A percentile compares a stretch with the other conserved stretches of the same genome.
phyloP scores from a whole-genome alignment of 30 jellyfish, hydroid and myxozoan genomes.

The Phacellophora camtschatica region DNA sequence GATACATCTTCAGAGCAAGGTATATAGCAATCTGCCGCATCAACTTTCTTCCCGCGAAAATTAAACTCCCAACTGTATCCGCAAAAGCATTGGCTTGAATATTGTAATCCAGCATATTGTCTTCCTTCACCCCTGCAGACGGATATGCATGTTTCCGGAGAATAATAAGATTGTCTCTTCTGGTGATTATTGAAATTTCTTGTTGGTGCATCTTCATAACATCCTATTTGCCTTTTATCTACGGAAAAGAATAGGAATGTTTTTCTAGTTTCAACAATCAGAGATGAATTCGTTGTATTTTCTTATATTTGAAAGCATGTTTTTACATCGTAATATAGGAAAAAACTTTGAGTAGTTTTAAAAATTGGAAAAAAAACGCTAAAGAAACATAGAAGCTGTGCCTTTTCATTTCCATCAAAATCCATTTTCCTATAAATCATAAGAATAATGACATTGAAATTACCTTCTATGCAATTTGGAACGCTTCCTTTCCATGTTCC shows the following conservation, averaged over 20 bases:
- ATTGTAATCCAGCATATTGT: slow-evolving; percentile 19
- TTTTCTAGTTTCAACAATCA: too few species aligned
- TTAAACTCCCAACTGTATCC: neutral
- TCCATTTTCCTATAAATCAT: too few species aligned
- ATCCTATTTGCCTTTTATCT: neutral
- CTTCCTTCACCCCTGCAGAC: neutral
- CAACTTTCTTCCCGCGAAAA: neutral
- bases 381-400: too few species aligned
- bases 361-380: too few species aligned
- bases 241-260: too few species aligned
- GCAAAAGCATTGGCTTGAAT: slow-evolving; percentile 26
- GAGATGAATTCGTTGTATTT: too few species aligned
- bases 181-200: neutral
- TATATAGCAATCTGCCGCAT: neutral
- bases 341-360: too few species aligned
- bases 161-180: neutral
- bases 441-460: too few species aligned
- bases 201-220: neutral
- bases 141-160: neutral
- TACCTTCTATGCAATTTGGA: slow-evolving; percentile 49
- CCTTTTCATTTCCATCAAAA: too few species aligned
- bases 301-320: too few species aligned
- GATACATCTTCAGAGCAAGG: slow-evolving; percentile 22
- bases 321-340: too few species aligned
- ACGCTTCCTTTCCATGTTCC: slow-evolving; percentile 68